These are phyloP conservation scores for Thaleichthys pacificus DNA, from an alignment of 2,797 vertebrate genomes.

Conservation along the genomic window DNA sequence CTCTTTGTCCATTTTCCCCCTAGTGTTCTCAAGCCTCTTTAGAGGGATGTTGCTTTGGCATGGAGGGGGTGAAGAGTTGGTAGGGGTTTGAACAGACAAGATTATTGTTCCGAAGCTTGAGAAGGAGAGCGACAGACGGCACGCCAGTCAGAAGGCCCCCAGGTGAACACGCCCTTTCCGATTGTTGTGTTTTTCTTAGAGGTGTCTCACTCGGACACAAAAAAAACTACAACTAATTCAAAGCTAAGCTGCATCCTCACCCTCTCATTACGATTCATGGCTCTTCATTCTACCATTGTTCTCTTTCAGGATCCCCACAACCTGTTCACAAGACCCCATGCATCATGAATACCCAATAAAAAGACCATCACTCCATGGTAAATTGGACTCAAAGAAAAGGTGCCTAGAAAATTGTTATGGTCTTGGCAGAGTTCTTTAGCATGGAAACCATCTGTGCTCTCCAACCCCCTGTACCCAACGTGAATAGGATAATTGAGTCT, in stretches of 20 bases:
- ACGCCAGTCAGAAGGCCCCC: constrained; percentile 67
- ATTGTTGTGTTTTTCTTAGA: background rate
- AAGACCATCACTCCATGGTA: constrained; percentile 79
- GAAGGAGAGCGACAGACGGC: constrained; percentile 77
- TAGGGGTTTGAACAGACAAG: constrained; percentile 26
- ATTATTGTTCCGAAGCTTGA: constrained; percentile 77
- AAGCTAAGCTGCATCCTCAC: constrained; percentile 34
- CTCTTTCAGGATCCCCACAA: constrained; percentile 58
- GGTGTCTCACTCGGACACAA: background rate
- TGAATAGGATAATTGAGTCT: constrained; percentile 66
- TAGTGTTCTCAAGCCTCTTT: constrained; percentile 1
- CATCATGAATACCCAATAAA: constrained; percentile 78
- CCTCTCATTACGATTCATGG: constrained; percentile 67
- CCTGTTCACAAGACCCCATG: constrained; percentile 67
- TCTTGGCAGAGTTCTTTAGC: constrained; percentile 73
- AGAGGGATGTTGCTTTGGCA: constrained; percentile 62
- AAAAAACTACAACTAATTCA: background rate
- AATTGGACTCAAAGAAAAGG: constrained; percentile 81
- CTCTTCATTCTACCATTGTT: constrained; percentile 61
- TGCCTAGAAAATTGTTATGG: constrained; percentile 75
- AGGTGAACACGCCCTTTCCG: constrained; percentile 43
- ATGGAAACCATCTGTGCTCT: constrained; percentile 82
- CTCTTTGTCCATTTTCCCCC: constrained; percentile 12
- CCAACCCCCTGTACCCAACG: background rate
- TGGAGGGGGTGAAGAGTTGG: constrained; percentile 48